A percentile compares a stretch with the other conserved stretches of the same genome.
phyloP scores from a whole-genome alignment of 2,797 vertebrate species.

The Lindbergichthys nudifrons region DNA sequence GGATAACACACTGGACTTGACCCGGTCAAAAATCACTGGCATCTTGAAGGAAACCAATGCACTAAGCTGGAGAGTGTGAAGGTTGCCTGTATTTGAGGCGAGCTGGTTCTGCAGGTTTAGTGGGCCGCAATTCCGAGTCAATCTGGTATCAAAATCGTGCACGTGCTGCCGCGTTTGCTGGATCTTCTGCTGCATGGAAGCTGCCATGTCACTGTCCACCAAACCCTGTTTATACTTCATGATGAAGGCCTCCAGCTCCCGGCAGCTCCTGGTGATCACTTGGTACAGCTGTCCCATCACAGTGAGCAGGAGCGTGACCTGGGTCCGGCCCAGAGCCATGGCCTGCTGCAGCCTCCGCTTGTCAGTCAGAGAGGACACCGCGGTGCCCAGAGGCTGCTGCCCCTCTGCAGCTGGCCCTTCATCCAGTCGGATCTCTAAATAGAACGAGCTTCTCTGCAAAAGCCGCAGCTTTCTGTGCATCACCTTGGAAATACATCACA shows the following conservation, averaged over 20 bases:
- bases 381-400: not conserved
- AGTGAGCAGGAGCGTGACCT: constrained; percentile 15
- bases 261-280: not conserved
- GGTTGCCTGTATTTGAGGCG: no score
- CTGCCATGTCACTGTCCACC: not conserved
- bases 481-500: constrained; percentile 18
- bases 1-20: fast-evolving
- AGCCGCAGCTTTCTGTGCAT: constrained; percentile 4
- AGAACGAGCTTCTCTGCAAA: constrained; percentile 29
- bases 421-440: constrained; percentile 1
- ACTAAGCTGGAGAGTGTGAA: not conserved
- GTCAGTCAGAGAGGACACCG: not conserved
- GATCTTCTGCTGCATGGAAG: not conserved
- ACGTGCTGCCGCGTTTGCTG: not conserved
- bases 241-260: constrained; percentile 4
- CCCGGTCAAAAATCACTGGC: constrained; percentile 25
- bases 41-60: not conserved
- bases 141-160: not conserved
- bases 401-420: not conserved
- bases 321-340: not conserved
- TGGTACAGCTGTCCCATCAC: not conserved
- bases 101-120: constrained; percentile 9
- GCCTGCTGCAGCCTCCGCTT: not conserved
- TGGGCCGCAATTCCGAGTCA: not conserved
- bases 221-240: not conserved